A percentile compares a stretch with the other conserved stretches of the same genome.
phyloP scores from a whole-genome alignment of 2,888 invertebrate species.

The Temnothorax rugatulus region DNA sequence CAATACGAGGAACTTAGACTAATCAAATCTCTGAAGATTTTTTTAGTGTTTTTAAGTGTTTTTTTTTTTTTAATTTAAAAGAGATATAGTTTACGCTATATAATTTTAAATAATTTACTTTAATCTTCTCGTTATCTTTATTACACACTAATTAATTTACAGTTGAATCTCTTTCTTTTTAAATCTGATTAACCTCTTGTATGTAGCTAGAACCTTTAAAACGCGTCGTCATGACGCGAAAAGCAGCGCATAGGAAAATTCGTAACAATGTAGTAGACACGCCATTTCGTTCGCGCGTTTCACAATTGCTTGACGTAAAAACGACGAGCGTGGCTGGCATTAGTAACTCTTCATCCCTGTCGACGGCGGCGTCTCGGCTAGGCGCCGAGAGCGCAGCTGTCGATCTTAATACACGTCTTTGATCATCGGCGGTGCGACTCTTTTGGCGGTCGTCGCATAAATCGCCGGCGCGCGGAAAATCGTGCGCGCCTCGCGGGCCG shows the following conservation, averaged over 20 bases:
- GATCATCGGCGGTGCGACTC: constrained; percentile 63
- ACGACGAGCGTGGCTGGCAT: constrained; percentile 17
- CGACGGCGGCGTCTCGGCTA: constrained; percentile 36
- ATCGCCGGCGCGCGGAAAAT: constrained; percentile 63
- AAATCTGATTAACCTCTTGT: background rate
- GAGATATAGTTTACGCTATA: background rate
- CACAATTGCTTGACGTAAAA: constrained; percentile 25
- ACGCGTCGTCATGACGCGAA: background rate
- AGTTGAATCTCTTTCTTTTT: background rate
- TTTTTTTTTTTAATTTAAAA: background rate
- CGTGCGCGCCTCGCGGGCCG: constrained; percentile 35
- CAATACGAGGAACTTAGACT: background rate
- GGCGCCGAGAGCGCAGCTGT: constrained; percentile 52
- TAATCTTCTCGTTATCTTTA: background rate
- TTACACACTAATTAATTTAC: background rate
- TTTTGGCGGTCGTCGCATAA: constrained; percentile 60
- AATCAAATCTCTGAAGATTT: background rate
- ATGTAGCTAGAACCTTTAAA: background rate
- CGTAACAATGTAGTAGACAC: constrained; percentile 23
- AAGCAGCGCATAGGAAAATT: background rate
- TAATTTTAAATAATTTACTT: background rate
- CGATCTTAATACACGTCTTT: constrained; percentile 66
- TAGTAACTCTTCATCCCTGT: constrained; percentile 39
- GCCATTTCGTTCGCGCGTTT: background rate
- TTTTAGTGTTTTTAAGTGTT: background rate